A percentile compares a stretch with the other conserved stretches of the same genome.
Evolutionary conservation across 2,113 vertebrate species (phyloP).

Genomic region (Parus major): DNA sequence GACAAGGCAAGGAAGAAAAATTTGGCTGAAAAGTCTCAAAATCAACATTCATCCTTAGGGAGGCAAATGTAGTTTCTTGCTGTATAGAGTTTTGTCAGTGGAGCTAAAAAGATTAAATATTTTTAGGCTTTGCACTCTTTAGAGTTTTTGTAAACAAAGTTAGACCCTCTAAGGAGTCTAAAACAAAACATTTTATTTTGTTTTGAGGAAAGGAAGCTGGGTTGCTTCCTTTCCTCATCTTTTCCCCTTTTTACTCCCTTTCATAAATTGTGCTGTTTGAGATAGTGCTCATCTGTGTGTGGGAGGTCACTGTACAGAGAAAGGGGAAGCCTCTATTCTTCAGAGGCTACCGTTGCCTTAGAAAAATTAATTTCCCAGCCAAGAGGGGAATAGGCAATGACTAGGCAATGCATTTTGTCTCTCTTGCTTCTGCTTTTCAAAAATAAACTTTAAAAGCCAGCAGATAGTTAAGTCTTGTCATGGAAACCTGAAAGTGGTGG

Average conservation of each 20-base stretch:
- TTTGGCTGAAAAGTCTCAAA: not conserved
- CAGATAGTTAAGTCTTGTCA: slow-evolving; percentile 26
- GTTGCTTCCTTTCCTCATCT: not conserved
- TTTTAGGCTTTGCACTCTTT: slow-evolving; percentile 26
- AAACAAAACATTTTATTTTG: not conserved
- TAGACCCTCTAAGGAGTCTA: too few relatives aligned
- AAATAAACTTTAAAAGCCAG: not conserved
- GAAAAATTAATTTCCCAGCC: not conserved
- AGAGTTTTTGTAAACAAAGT: too few relatives aligned
- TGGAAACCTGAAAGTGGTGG: not conserved
- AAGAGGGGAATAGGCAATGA: not conserved
- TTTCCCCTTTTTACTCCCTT: not conserved
- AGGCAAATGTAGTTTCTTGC: not conserved
- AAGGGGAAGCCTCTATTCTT: not conserved
- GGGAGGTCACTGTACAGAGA: not conserved
- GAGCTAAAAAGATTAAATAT: slow-evolving; percentile 6
- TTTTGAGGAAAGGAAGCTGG: too few relatives aligned
- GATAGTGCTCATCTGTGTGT: not conserved
- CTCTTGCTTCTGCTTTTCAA: not conserved
- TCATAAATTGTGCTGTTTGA: not conserved
- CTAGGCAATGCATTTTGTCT: not conserved
- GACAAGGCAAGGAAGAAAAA: not conserved
- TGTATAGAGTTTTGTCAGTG: not conserved
- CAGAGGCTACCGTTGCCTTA: not conserved
- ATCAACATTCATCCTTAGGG: not conserved